phyloP scores from a whole-genome alignment of 1,140 invertebrate species.

The Potamilus streckersoni region DNA sequence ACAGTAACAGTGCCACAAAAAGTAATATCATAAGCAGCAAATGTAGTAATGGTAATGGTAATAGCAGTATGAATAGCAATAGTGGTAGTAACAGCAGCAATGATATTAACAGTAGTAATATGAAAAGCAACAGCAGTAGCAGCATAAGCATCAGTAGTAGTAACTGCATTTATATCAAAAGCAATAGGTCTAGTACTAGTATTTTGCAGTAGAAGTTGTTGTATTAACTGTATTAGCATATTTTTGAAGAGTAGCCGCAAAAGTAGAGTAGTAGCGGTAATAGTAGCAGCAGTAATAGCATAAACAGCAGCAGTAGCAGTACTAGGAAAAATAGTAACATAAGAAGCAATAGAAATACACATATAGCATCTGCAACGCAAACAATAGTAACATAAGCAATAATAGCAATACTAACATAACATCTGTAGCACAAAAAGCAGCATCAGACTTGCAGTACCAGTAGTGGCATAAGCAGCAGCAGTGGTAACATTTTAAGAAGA shows the following conservation, averaged over 20 bases:
- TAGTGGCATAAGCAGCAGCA: neutral
- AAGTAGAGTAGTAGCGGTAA: neutral
- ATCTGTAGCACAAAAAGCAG: neutral
- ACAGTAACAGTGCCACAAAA: constrained; percentile 16
- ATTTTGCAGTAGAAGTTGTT: neutral
- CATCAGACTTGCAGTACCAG: neutral
- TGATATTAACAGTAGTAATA: constrained; percentile 17
- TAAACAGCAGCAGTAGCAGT: neutral
- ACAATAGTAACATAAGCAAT: neutral
- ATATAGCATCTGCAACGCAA: neutral
- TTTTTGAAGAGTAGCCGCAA: neutral
- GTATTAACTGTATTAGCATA: neutral
- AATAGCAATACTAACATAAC: neutral
- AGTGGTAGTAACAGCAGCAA: constrained; percentile 20
- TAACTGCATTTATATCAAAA: constrained; percentile 5
- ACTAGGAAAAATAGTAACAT: neutral
- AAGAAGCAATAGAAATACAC: neutral
- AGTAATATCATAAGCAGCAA: constrained; percentile 1
- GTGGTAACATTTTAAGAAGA: too few species aligned
- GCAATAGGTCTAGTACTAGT: neutral
- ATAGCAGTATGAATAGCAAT: constrained; percentile 25
- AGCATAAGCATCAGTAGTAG: constrained; percentile 19
- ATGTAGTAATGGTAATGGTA: constrained; percentile 19
- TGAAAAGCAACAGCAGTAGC: constrained; percentile 15
- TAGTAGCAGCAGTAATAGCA: neutral